Evolutionary conservation across 2,888 invertebrate species (phyloP), one percentile per base, ranked within the genome.

Genomic region (Matsumyia berberina): DNA sequence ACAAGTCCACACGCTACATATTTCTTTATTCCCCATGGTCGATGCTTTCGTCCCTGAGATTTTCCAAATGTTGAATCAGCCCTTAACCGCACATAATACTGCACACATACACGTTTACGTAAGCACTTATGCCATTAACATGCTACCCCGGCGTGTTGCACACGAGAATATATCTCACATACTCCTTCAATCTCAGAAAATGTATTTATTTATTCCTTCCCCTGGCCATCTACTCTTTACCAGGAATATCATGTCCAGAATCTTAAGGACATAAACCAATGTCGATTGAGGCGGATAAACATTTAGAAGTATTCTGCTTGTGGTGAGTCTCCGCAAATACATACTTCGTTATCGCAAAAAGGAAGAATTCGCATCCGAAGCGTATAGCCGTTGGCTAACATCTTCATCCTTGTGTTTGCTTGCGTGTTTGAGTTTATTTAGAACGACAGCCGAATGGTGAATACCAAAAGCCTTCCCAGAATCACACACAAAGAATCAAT

Each of bases 401-500:
- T 42, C 24, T 1, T 60, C 11, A 19, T 15, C 15, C 17, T 8
- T 39, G 6, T 67, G 66, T 60, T 69, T 80, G 55, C 33, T 74
- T 55, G 67, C 46, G 39, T 55, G 44, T n/a, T n/a, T 24, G 35
- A 76, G 49, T 69, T 69, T 55, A 76, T 76, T 57, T 39, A 35
- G 29, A 57, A 81, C 39, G 44, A 69, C 19, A 70, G 51, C 29
- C 42, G 17, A 57, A 72, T 24, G 66, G 55, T 62, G 17, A 67
- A 62, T 60, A 44, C 37, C 60, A 49, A 55, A 55, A 55, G 29
- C 39, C 51, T 51, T 62, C 24, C 17, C 31, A 35, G 11, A 57
- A 46, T 62, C 53, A 57, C 70, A 81, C 62, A 70, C 55, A 70
- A 64, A 81, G 62, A 81, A 76, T 76, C 76, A 81, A 70, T 81